Percentiles rank a stretch among this genome's conserved stretches.
Conservation (phyloP, 1,140 invertebrate genomes). For the Papilio machaon region DNA sequence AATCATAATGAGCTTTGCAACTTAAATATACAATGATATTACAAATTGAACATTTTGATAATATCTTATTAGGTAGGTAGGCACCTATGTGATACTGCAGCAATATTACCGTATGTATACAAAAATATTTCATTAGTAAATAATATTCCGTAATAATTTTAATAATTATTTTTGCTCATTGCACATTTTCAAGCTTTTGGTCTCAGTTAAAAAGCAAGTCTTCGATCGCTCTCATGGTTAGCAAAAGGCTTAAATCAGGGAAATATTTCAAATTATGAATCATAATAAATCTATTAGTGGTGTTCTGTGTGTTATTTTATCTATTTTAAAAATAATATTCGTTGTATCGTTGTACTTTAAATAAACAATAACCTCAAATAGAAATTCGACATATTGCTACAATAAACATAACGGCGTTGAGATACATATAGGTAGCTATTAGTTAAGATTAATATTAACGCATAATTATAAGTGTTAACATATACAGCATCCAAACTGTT, state of each 20-base stretch:
- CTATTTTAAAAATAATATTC: conserved; percentile 13
- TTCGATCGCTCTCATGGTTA: not conserved
- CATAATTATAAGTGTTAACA: not conserved
- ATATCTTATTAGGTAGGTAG: not conserved
- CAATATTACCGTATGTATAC: too few species aligned
- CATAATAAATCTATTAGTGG: not conserved
- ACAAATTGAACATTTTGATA: conserved; percentile 5
- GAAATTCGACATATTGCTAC: conserved; percentile 1
- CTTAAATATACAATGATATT: not conserved
- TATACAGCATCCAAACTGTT: not conserved
- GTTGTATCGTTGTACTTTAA: not conserved
- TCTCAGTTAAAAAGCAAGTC: too few species aligned
- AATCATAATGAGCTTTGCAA: conserved; percentile 4
- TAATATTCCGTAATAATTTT: too few species aligned
- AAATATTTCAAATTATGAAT: not conserved
- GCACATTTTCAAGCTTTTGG: not conserved
- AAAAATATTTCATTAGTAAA: too few species aligned
- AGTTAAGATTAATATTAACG: not conserved
- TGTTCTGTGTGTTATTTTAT: not conserved
- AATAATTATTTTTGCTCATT: not conserved
- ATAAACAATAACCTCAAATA: conserved; percentile 12
- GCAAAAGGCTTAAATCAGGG: not conserved
- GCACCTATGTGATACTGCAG: too few species aligned
- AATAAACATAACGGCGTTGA: conserved; percentile 4
- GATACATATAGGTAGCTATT: not conserved